Conservation (phyloP, 2,113 vertebrate species). For the Oplegnathus fasciatus region DNA sequence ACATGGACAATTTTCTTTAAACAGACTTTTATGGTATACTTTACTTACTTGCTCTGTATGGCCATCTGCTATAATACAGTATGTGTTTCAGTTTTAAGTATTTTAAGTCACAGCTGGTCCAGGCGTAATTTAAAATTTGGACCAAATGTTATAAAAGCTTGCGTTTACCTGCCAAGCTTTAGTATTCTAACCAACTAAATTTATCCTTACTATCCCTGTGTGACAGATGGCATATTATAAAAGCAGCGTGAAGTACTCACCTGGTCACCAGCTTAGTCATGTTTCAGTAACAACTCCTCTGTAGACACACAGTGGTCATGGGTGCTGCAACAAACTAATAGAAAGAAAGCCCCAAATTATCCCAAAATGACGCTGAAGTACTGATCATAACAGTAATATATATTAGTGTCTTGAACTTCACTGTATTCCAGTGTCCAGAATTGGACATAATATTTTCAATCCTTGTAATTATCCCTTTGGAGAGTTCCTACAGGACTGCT, state of each 20-base stretch:
- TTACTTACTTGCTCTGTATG: not conserved
- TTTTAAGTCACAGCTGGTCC: not conserved
- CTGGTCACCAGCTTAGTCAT: not conserved
- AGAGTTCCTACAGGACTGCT: not conserved
- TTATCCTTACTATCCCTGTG: not conserved
- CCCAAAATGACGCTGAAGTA: not conserved
- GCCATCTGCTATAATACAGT: not conserved
- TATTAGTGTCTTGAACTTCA: not conserved
- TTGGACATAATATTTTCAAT: not conserved
- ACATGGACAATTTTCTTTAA: not conserved
- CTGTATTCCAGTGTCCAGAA: not conserved
- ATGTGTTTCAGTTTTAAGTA: slow-evolving; percentile 1
- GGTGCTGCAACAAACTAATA: not conserved
- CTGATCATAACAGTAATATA: not conserved
- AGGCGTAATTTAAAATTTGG: not conserved
- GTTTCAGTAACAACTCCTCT: not conserved
- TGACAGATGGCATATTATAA: not conserved
- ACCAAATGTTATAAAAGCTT: not conserved
- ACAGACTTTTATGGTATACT: not conserved
- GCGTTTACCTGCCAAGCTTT: not conserved
- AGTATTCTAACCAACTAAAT: slow-evolving; percentile 5
- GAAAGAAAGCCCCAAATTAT: not conserved
- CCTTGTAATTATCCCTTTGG: not conserved
- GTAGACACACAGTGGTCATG: not conserved
- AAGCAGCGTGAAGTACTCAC: not conserved